Conservation (phyloP, 2,113 vertebrate genomes). For the Cephalopterus ornatus region DNA sequence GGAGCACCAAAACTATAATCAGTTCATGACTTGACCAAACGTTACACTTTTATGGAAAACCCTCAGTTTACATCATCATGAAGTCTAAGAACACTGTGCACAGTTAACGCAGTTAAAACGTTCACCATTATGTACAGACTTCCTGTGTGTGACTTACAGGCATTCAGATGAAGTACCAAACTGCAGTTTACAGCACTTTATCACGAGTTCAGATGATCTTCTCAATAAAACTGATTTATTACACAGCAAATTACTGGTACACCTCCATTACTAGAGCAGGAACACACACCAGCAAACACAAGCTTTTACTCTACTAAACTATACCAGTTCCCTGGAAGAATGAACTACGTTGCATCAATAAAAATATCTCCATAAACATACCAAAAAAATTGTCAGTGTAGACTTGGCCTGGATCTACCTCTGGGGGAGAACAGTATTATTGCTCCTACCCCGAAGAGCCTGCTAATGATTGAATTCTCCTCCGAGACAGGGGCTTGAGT, state of each 20-base stretch:
- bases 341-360: background rate
- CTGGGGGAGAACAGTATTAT: background rate
- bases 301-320: background rate
- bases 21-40: background rate
- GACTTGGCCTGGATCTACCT: background rate
- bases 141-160: background rate
- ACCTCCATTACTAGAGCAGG: background rate
- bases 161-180: background rate
- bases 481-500: background rate
- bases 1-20: background rate
- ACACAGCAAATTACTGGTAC: background rate
- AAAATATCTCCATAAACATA: background rate
- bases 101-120: background rate
- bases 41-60: background rate
- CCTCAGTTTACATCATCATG: background rate
- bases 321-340: background rate
- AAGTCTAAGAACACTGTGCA: background rate
- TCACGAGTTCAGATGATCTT: background rate
- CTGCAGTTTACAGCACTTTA: background rate
- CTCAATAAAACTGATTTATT: background rate
- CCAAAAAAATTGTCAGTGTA: background rate
- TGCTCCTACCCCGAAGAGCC: background rate
- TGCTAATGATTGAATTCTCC: background rate
- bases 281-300: accelerated
- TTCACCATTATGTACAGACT: background rate